phyloP scores from a whole-genome alignment of 2,888 invertebrate species.

The Stegana nigrithorax region DNA sequence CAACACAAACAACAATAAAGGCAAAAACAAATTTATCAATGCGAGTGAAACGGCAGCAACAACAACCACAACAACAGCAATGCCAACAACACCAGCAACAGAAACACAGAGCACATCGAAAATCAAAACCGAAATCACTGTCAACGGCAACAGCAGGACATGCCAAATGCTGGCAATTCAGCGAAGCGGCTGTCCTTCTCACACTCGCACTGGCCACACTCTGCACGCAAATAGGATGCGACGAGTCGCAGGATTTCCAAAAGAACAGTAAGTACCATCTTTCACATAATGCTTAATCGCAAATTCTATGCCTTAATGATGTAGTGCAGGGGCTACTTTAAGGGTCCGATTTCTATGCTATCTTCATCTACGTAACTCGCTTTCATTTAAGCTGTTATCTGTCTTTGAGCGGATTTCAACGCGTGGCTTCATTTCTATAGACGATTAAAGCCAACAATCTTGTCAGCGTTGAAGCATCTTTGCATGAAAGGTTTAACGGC shows the following conservation, averaged over 20 bases:
- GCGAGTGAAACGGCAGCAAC: background rate
- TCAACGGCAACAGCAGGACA: slow-evolving; percentile 28
- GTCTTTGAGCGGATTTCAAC: too few relatives aligned
- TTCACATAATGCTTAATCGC: background rate
- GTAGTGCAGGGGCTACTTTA: background rate
- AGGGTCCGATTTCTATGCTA: too few relatives aligned
- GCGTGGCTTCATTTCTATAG: too few relatives aligned
- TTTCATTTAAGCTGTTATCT: too few relatives aligned
- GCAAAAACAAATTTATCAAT: too few relatives aligned
- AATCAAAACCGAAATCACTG: slow-evolving; percentile 31
- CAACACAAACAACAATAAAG: background rate
- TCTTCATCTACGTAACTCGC: too few relatives aligned
- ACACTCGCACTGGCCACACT: slow-evolving; percentile 48
- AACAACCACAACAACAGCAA: background rate
- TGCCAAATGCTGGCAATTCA: slow-evolving; percentile 23
- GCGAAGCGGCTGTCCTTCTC: slow-evolving; percentile 46
- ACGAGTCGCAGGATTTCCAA: slow-evolving; percentile 69
- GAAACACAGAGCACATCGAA: slow-evolving; percentile 25
- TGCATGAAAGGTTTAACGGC: too few relatives aligned
- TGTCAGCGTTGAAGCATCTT: too few relatives aligned
- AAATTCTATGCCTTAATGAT: background rate
- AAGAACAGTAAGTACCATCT: slow-evolving; percentile 70
- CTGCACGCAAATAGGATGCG: slow-evolving; percentile 58
- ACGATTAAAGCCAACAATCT: too few relatives aligned
- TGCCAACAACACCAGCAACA: slow-evolving; percentile 22